Percentiles rank a stretch among this genome's conserved stretches.
phyloP scores from a whole-genome alignment of 2,113 vertebrate genomes.

The Ptilorrhoa leucosticta region DNA sequence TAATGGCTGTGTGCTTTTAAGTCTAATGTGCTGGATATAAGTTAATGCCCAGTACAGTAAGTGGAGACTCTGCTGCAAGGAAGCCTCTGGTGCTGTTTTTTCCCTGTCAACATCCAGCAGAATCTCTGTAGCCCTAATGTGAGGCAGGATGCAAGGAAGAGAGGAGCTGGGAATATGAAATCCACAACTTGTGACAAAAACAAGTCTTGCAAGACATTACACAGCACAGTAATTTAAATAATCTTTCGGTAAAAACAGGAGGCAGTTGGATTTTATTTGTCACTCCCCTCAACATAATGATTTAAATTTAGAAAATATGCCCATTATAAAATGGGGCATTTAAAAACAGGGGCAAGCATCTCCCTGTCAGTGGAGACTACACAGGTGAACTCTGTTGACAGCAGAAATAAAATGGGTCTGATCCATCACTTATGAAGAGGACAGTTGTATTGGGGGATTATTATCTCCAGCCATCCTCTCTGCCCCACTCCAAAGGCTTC shows the following conservation, averaged over 20 bases:
- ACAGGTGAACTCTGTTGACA: not conserved
- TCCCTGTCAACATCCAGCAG: not conserved
- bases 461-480: not conserved
- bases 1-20: slow-evolving; percentile 22
- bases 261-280: not conserved
- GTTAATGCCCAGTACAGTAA: not conserved
- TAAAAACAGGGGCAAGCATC: not conserved
- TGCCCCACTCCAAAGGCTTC: not conserved
- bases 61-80: not conserved
- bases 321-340: not conserved
- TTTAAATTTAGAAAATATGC: not conserved
- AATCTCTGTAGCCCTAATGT: not conserved
- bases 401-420: not conserved
- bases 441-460: not conserved
- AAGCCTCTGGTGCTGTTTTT: not conserved
- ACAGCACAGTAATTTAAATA: not conserved
- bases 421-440: not conserved
- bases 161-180: not conserved
- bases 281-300: not conserved
- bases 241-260: not conserved
- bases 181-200: not conserved
- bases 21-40: slow-evolving; percentile 32
- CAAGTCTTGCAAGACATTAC: not conserved
- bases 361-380: not conserved
- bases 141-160: not conserved